Evolutionary conservation across 2,113 vertebrate genomes (phyloP).

Genomic region (Syngnathus scovelli): DNA sequence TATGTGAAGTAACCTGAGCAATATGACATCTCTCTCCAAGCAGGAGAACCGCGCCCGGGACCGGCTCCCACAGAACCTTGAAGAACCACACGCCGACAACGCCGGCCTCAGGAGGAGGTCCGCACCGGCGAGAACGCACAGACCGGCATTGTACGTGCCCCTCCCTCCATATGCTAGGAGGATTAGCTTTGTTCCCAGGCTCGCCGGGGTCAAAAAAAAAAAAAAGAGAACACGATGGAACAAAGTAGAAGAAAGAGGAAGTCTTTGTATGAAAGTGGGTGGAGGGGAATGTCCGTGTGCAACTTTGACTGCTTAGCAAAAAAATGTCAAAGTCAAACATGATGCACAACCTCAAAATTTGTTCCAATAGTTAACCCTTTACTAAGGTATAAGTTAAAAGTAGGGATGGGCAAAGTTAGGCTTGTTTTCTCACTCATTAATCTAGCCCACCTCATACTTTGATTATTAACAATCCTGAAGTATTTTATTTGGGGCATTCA

Average conservation of each 20-base stretch:
- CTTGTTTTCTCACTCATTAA: too few relatives aligned
- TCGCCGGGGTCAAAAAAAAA: constrained; percentile 20
- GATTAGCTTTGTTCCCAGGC: constrained; percentile 38
- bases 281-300: neutral
- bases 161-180: constrained; percentile 32
- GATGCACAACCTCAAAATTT: neutral
- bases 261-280: constrained; percentile 9
- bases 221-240: constrained; percentile 36
- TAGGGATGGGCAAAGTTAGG: neutral
- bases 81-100: constrained; percentile 35
- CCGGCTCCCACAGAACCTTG: constrained; percentile 55
- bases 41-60: constrained; percentile 63
- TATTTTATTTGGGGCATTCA: too few relatives aligned
- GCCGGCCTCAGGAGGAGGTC: constrained; percentile 41
- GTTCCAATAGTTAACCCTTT: neutral
- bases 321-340: neutral
- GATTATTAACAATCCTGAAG: too few relatives aligned
- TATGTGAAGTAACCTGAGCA: neutral
- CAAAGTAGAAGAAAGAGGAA: constrained; percentile 20
- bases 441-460: too few relatives aligned
- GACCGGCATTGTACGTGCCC: constrained; percentile 36
- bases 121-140: constrained; percentile 37
- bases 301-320: neutral
- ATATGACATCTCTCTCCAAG: constrained; percentile 12
- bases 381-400: neutral